Percentiles rank a stretch among this genome's conserved stretches.
Conservation (phyloP, 2,113 vertebrate species). For the Ameiurus melas region DNA sequence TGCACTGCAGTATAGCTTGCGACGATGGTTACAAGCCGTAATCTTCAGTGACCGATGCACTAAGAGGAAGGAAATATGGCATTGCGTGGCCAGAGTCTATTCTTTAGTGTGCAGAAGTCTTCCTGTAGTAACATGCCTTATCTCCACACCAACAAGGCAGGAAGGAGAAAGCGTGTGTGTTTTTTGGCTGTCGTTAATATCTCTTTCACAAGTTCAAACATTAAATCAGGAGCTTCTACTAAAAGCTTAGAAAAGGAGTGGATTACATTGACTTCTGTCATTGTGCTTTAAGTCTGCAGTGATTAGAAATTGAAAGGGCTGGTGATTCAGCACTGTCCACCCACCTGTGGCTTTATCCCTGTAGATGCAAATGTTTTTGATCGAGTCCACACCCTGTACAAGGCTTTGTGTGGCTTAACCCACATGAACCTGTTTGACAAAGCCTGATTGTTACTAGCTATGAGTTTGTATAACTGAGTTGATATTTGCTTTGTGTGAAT, state of each 20-base stretch:
- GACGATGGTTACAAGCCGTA: neutral
- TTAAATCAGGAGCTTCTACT: neutral
- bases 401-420: conserved; percentile 15
- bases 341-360: conserved; percentile 34
- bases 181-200: neutral
- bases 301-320: conserved; percentile 31
- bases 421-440: conserved; percentile 47
- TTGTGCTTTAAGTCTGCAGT: conserved; percentile 13
- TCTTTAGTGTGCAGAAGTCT: conserved; percentile 27
- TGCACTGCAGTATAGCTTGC: neutral
- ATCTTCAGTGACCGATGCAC: neutral
- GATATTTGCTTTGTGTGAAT: conserved; percentile 15
- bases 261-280: conserved; percentile 26
- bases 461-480: neutral
- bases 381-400: conserved; percentile 39
- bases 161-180: conserved; percentile 3
- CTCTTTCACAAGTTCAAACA: conserved; percentile 20
- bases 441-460: conserved; percentile 29
- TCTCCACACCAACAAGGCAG: conserved; percentile 31
- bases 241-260: conserved; percentile 1
- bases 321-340: conserved; percentile 40
- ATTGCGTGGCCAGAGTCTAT: neutral
- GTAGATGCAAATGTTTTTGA: conserved; percentile 47
- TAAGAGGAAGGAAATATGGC: neutral
- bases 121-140: conserved; percentile 55